Evolutionary conservation across 2,113 vertebrate species (phyloP).

Genomic region (Telmatochromis brichardi): DNA sequence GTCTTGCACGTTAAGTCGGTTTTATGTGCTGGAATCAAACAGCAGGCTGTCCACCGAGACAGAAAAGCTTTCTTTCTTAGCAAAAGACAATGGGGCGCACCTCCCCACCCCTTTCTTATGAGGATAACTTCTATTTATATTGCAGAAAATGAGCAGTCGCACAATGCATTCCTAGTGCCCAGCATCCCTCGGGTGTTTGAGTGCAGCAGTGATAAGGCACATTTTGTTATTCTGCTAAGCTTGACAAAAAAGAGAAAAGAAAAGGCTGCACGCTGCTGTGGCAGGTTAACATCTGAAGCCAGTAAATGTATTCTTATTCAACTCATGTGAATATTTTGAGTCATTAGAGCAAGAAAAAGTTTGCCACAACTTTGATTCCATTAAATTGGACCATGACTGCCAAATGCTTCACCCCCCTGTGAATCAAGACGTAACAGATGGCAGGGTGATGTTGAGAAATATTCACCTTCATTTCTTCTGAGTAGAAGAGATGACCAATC

Average conservation of each 20-base stretch:
- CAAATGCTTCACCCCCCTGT: neutral
- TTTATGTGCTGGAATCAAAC: neutral
- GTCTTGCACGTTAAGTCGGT: neutral
- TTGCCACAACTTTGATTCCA: neutral
- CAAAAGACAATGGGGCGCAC: slow-evolving; percentile 3
- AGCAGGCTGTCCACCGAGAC: neutral
- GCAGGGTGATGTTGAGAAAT: neutral
- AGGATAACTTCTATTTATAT: slow-evolving; percentile 8
- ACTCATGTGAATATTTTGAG: neutral
- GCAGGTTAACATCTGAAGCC: neutral
- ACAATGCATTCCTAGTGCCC: neutral
- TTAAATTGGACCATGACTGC: neutral
- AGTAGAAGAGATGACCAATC: neutral
- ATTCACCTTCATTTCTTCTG: neutral
- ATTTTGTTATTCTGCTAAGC: neutral
- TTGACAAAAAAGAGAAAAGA: neutral
- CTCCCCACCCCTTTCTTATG: neutral
- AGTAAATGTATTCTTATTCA: neutral
- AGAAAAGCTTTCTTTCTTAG: neutral
- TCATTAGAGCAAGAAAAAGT: neutral
- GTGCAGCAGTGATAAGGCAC: neutral
- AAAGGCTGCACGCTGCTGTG: neutral
- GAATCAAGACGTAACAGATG: neutral
- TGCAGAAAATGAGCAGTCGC: neutral
- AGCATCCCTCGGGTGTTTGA: neutral